A percentile compares a stretch with the other conserved stretches of the same genome.
These are phyloP conservation scores for Calephelis nemesis DNA, from an alignment of 1,140 invertebrate species.

Conservation along the genomic window DNA sequence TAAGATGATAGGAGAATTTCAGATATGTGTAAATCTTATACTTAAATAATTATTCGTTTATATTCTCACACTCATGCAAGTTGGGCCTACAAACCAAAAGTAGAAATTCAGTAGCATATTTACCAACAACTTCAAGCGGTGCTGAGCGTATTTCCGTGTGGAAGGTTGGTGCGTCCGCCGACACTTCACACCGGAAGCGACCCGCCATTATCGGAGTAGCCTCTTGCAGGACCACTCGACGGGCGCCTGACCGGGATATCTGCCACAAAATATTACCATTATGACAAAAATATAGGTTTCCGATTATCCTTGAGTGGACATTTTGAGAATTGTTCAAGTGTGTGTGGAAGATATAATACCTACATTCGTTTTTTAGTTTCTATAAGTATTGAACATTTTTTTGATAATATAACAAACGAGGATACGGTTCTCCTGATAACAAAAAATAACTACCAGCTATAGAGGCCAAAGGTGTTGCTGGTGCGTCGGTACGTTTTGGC, in stretches of 20 bases:
- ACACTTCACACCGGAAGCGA: constrained; percentile 82
- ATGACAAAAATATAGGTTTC: constrained; percentile 1
- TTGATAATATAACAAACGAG: no score
- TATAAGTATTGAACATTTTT: no score
- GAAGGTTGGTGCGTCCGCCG: constrained; percentile 82
- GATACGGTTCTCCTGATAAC: no score
- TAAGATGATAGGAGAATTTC: no score
- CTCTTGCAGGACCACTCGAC: constrained; percentile 76
- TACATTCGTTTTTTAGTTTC: no score
- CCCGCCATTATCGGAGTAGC: constrained; percentile 79
- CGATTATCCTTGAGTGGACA: neutral
- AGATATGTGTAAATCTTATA: no score
- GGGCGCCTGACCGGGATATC: constrained; percentile 78
- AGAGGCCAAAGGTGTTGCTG: no score
- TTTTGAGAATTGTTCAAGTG: neutral
- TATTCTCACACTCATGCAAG: neutral
- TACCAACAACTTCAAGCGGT: constrained; percentile 78
- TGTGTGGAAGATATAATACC: no score
- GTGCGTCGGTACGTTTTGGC: no score
- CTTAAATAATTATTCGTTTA: no score
- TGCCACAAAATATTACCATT: constrained; percentile 35
- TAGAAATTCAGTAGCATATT: constrained; percentile 22
- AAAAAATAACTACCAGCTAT: no score
- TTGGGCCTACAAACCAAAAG: neutral
- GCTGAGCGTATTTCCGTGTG: constrained; percentile 81